Percentiles rank a stretch among this genome's conserved stretches.
Evolutionary conservation across 2,797 vertebrate species (phyloP).

Genomic region (Cryptoblepharus egeriae): DNA sequence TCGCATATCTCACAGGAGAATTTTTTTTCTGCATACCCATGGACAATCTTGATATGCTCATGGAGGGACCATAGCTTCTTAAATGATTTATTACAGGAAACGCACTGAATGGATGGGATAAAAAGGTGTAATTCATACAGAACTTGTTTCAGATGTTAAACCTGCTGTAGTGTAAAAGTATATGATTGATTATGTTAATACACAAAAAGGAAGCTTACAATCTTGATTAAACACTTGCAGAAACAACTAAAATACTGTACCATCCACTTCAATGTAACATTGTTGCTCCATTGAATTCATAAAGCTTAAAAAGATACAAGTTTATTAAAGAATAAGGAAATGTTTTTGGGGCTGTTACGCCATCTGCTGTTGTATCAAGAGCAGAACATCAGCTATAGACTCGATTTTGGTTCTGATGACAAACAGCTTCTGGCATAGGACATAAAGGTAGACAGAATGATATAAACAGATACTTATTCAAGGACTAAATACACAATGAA

Average conservation of each 20-base stretch:
- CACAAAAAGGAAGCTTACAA: not conserved
- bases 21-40: constrained; percentile 97
- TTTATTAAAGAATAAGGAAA: constrained; percentile 7
- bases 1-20: constrained; percentile 98
- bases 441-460: not conserved
- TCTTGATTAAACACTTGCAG: not conserved
- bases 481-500: not conserved
- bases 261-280: not conserved
- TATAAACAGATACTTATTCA: not conserved
- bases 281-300: not conserved
- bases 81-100: constrained; percentile 97
- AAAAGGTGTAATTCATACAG: constrained; percentile 55
- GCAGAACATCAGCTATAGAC: not conserved
- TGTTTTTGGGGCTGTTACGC: not conserved
- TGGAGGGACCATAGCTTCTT: constrained; percentile 99
- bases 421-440: not conserved
- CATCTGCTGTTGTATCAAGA: constrained; percentile 34
- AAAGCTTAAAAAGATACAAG: not conserved
- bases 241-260: constrained; percentile 2
- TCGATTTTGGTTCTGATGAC: not conserved
- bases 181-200: not conserved
- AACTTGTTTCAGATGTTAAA: not conserved
- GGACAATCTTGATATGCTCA: constrained; percentile 98
- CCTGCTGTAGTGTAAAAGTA: constrained; percentile 12
- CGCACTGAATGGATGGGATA: constrained; percentile 84